Evolutionary conservation across 2,888 invertebrate species (phyloP), one percentile per base, ranked within the genome.

Genomic region (Limnephilus auricula): DNA sequence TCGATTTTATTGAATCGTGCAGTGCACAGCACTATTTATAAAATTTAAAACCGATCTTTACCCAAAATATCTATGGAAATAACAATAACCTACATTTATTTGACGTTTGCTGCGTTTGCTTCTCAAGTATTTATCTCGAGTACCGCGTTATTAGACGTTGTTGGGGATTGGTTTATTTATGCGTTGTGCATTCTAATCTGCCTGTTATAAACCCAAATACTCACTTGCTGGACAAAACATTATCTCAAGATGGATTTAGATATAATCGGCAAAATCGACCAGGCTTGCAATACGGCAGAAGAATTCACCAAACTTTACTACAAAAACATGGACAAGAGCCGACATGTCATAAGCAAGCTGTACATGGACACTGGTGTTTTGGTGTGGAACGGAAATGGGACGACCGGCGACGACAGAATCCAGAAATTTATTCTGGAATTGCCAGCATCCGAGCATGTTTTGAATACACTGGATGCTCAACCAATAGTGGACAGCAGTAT

Each of bases 371-470:
- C 97, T 37, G 98, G 98, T 10, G 95, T 97, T n/a, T 95, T 99
- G 89, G 97, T 98, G 84, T 99, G 99, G 99, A 99, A 99, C 95
- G 99, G 99, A 45, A 98, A 98, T 95, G 97, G 98, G 10, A 96
- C 98, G 0, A 97, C 96, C 90, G 98, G 98, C 10, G 97, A 97
- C 94, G 98, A 98, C 78, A 97, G 97, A 92, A 98, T 99, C 91
- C 97, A 98, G 94, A 98, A 98, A 94, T 99, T 98, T 94, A 97
- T 98, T 93, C 97, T 98, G 94, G 98, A 98, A 93, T 95, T 99
- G 91, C 99, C 99, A 2, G 95, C 97, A 0, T 97, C 98, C 32
- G 97, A 97, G 93, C 99, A 99, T 94, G 96, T 95, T 4, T 94
- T 99, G 87, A 96, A 96, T 93, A 98, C 98, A 0, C 95, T 99